Percentiles rank a stretch among this genome's conserved stretches.
These are phyloP conservation scores for Eupeodes luniger DNA, from an alignment of 2,888 invertebrate genomes.

Conservation along the genomic window DNA sequence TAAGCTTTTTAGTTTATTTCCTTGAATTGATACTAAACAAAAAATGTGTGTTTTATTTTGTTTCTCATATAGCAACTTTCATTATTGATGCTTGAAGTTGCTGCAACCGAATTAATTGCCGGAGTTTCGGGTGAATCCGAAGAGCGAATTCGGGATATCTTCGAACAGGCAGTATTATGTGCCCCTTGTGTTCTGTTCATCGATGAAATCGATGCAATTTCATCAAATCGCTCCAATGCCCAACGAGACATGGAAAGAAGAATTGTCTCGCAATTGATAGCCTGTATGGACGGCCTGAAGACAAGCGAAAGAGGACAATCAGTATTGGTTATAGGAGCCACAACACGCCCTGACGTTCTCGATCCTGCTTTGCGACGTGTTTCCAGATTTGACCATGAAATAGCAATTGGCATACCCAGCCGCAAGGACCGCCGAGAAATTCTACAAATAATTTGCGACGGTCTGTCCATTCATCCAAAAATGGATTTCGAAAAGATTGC, in stretches of 20 bases:
- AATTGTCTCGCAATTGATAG: constrained; percentile 96
- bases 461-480: constrained; percentile 88
- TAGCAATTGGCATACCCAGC: constrained; percentile 96
- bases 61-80: constrained; percentile 89
- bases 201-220: constrained; percentile 98
- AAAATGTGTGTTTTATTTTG: not conserved
- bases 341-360: constrained; percentile 95
- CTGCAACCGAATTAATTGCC: constrained; percentile 96
- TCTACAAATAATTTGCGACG: constrained; percentile 88
- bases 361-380: constrained; percentile 96
- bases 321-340: constrained; percentile 95
- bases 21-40: constrained; percentile 22
- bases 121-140: constrained; percentile 99
- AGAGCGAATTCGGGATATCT: constrained; percentile 94
- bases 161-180: constrained; percentile 92
- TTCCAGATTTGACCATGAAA: constrained; percentile 97
- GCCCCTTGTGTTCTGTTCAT: constrained; percentile 95
- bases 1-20: constrained; percentile 81
- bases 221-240: constrained; percentile 94
- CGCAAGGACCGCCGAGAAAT: constrained; percentile 92
- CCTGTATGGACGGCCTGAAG: constrained; percentile 91
- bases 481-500: constrained; percentile 91
- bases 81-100: constrained; percentile 93
- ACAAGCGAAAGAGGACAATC: constrained; percentile 82
- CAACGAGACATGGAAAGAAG: constrained; percentile 98